Base-by-base conservation (phyloP, 1,140 invertebrate genomes). In the Episyrphus balteatus region DNA sequence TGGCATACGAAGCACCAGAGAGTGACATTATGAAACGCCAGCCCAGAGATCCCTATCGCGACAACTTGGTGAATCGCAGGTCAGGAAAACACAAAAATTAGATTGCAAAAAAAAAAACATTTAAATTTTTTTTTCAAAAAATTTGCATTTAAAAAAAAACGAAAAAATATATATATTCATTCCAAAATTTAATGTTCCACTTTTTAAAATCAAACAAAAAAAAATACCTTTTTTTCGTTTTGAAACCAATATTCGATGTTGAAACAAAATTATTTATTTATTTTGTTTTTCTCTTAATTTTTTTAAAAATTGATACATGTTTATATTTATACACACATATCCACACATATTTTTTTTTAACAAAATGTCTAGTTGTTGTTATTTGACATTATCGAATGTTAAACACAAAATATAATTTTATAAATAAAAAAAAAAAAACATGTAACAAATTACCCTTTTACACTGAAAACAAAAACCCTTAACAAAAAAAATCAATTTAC, bases 21-120 rank as follows among this genome's bases (percentile, higher is more conserved):
- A 87, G 83, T 68, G 90, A 95, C 81, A 95, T 95, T 75, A 94
- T 95, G 91, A 93, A 94, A 82, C 79, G 91, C 68, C 83, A 87
- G 77, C 91, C 92, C 58, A 81, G 91, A 75, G 85, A 94, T 78
- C 90, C 91, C 67, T 82, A 86, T 77, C 83, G 81, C 73, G 91
- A 94, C 79, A 92, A 92, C 79, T 81, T 94, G 74, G 91, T 94
- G 70, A 94, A 93, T 77, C 83, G 88, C 80, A 91, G 90, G 85
- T 88, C 45, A 51, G 73, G 70, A 66, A 45, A 26, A 26, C 21
- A 26, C 21, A 26, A 26, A 26, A 26, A 26, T 26, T 26, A 26
- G 21, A 26, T 26, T 26, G 3, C 21, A 26, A 26, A 26, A 26
- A 26, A 5, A 26, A 26, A 26, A 26, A 26, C 3, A 26, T 5